Conservation (phyloP, 2,888 invertebrate genomes). For the Melieria crassipennis region DNA sequence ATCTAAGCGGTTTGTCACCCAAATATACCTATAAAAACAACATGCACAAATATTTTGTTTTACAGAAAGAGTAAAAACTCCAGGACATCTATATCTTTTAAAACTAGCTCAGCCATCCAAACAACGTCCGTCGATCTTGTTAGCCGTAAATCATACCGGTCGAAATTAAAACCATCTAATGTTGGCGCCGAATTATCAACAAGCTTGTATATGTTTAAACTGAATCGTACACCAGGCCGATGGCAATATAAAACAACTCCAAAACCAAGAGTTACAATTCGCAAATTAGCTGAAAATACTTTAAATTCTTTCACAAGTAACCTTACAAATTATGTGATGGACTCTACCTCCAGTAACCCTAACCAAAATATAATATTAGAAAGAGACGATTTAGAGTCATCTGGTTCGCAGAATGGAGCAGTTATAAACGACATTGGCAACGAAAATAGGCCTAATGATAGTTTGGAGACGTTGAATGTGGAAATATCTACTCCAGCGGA, state of each 20-base stretch:
- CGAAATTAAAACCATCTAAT: conserved; percentile 70
- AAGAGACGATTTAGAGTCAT: conserved; percentile 74
- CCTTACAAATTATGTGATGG: conserved; percentile 58
- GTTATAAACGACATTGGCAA: conserved; percentile 67
- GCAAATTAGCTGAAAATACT: conserved; percentile 65
- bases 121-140: conserved; percentile 51
- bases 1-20: conserved; percentile 48
- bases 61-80: conserved; percentile 66
- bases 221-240: conserved; percentile 82
- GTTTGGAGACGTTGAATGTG: conserved; percentile 84
- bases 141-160: conserved; percentile 75
- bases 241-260: conserved; percentile 93
- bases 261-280: conserved; percentile 84
- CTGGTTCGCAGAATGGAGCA: conserved; percentile 72
- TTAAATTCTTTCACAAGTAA: conserved; percentile 66
- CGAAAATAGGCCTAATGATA: conserved; percentile 64
- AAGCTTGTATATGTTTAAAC: conserved; percentile 81
- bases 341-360: conserved; percentile 67
- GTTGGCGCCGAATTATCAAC: conserved; percentile 70
- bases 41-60: conserved; percentile 11
- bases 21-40: conserved; percentile 60
- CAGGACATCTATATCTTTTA: conserved; percentile 47
- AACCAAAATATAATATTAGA: conserved; percentile 47
- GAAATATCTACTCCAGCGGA: conserved; percentile 90
- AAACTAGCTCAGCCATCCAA: conserved; percentile 41